phyloP scores from a whole-genome alignment of 2,113 vertebrate species.

The Lagenorhynchus albirostris region DNA sequence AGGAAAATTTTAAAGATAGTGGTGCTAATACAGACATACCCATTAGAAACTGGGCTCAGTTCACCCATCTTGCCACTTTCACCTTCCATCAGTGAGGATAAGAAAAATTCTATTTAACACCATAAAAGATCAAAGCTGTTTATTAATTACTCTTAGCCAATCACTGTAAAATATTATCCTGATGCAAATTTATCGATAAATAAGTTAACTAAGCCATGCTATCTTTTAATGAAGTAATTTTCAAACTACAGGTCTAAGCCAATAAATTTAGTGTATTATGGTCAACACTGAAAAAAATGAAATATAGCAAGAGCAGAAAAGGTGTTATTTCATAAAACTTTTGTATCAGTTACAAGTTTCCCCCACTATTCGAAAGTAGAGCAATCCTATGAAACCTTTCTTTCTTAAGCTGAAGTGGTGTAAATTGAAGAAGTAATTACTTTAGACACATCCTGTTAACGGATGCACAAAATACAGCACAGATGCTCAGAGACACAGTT shows the following conservation, averaged over 20 bases:
- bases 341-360: background rate
- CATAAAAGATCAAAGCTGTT: background rate
- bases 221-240: background rate
- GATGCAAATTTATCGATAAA: background rate
- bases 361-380: background rate
- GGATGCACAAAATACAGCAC: background rate
- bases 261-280: background rate
- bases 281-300: background rate
- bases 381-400: background rate
- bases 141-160: background rate
- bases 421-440: background rate
- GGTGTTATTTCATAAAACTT: background rate
- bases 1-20: background rate
- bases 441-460: background rate
- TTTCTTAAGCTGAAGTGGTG: background rate
- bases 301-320: background rate
- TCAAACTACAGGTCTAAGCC: background rate
- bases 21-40: background rate
- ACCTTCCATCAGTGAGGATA: background rate
- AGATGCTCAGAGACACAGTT: background rate
- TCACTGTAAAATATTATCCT: background rate
- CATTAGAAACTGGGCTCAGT: background rate
- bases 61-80: slow-evolving; percentile 18
- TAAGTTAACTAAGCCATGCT: background rate
- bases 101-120: slow-evolving; percentile 1